Conservation (phyloP, 2,888 invertebrate genomes). For the Tetragonula carbonaria region DNA sequence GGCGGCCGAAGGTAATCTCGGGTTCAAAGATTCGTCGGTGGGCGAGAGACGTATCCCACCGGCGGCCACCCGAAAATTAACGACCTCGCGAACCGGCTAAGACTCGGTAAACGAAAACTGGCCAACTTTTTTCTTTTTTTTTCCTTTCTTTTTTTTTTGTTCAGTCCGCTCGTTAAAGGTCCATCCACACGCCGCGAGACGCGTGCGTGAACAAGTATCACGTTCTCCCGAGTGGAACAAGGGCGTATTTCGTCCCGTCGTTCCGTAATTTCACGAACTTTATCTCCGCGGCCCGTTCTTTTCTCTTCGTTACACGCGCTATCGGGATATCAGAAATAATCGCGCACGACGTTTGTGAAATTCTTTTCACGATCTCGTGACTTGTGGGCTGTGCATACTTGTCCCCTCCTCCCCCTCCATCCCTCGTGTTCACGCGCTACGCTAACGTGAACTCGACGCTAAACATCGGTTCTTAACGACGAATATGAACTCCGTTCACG, state of each 20-base stretch:
- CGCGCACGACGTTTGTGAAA: not conserved
- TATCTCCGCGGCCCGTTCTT: not conserved
- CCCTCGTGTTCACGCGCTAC: too few species aligned
- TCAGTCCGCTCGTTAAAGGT: conserved; percentile 65
- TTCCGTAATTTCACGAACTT: conserved; percentile 30
- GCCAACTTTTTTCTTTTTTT: conserved; percentile 63
- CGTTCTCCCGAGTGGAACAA: conserved; percentile 34
- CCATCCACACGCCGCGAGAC: conserved; percentile 51
- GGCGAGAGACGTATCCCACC: conserved; percentile 68
- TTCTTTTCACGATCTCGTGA: not conserved
- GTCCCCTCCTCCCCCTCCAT: too few species aligned
- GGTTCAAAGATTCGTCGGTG: conserved; percentile 66
- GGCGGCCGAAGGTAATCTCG: conserved; percentile 59
- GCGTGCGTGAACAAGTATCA: conserved; percentile 52
- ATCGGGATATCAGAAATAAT: too few species aligned
- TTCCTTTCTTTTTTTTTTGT: too few species aligned
- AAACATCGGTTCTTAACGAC: not conserved
- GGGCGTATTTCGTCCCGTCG: conserved; percentile 49
- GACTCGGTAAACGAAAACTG: conserved; percentile 76
- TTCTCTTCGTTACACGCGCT: not conserved
- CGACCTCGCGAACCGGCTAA: conserved; percentile 74
- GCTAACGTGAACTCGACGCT: not conserved
- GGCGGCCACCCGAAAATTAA: conserved; percentile 76
- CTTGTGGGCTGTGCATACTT: too few species aligned
- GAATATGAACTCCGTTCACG: not conserved